phyloP scores from a whole-genome alignment of 2,113 vertebrate genomes.

The Psophia crepitans region DNA sequence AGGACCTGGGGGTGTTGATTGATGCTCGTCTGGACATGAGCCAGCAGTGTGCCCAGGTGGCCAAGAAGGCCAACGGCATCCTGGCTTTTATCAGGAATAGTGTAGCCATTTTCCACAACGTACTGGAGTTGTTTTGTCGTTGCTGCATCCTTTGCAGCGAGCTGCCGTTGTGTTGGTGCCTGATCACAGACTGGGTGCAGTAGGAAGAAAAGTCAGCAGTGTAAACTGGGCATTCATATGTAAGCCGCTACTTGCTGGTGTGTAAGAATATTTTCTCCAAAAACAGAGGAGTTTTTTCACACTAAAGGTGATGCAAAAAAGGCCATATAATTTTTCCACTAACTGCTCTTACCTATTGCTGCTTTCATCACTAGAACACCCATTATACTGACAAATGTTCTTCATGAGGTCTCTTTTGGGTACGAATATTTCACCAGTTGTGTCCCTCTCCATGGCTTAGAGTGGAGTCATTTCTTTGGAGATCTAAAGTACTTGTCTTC shows the following conservation, averaged over 20 bases:
- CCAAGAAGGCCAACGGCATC: no score
- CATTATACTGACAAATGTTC: neutral
- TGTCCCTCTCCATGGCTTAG: neutral
- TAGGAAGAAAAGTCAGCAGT: neutral
- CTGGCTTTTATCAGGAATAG: no score
- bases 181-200: neutral
- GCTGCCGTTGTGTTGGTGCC: neutral
- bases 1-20: no score
- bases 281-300: neutral
- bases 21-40: no score
- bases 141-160: neutral
- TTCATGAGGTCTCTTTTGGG: neutral
- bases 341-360: neutral
- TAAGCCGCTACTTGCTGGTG: accelerated
- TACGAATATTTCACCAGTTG: neutral
- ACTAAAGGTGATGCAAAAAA: neutral
- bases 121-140: neutral
- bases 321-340: neutral
- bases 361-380: neutral
- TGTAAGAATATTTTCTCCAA: neutral
- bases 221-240: neutral
- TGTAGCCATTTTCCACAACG: no score
- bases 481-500: neutral
- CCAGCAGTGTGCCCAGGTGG: no score
- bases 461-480: neutral